Base-by-base conservation (phyloP, 2,888 invertebrate species). In the Synanthedon formicaeformis region DNA sequence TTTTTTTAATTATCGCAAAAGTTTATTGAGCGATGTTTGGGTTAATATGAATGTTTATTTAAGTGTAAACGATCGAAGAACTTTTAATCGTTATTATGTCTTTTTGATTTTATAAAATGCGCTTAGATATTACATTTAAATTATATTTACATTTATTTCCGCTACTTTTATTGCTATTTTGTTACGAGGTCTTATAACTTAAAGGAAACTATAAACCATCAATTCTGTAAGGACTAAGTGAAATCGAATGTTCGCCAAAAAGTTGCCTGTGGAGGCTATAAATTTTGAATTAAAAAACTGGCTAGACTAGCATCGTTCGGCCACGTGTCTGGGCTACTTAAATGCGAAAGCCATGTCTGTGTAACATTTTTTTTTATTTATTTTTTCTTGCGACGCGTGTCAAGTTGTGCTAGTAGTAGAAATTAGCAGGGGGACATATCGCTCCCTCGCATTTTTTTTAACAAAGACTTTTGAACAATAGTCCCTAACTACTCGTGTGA, bases 321-420 rank as follows among this genome's bases (percentile, higher is more conserved):
- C 66, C 72, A 66, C 71, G 75, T 78, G 80, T 65, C 74, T 57
- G 58, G 58, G 53, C 63, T 61, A 64, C 65, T 77, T 67, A 79
- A 82, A 85, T 82, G 81, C 73, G 72, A 83, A 82, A 83, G 65
- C 74, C 76, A 67, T 84, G 84, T 86, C 72, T 67, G 70, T 69
- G 67, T 75, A 68, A 73, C 73, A 61, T 69, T 73, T 81, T 23
- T 23, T 80, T 80, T 76, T 68, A 75, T 74, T 77, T 70, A 74
- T 78, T 81, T 78, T 81, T 77, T 81, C 71, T 69, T 60, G 59
- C 63, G 71, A 69, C 84, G 81, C 85, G 86, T 85, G 87, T 85
- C 87, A 81, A 81, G 86, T 83, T 85, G 84, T 81, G 87, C 83
- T 73, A 70, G 73, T 66, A 75, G 78, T 83, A 72, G 77, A 86